phyloP scores from a whole-genome alignment of 2,888 invertebrate genomes.

The Leptopilina syphax region DNA sequence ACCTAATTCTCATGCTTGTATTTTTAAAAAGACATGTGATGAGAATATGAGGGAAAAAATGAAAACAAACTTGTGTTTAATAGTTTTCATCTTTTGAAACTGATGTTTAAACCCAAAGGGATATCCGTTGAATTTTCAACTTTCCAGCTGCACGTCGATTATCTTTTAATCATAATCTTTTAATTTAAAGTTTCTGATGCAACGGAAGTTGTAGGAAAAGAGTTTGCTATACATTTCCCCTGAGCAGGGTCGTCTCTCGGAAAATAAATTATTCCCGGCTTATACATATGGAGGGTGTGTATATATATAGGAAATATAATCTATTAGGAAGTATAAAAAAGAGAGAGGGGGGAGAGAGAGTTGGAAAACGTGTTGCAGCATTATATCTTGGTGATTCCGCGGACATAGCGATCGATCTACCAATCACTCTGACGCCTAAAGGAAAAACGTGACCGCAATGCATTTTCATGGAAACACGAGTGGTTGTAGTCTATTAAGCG shows the following conservation, averaged over 20 bases:
- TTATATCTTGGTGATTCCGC: constrained; percentile 59
- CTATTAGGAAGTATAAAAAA: background rate
- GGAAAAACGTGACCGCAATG: constrained; percentile 63
- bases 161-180: constrained; percentile 39
- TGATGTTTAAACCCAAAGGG: background rate
- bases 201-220: constrained; percentile 12
- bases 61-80: background rate
- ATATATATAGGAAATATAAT: constrained; percentile 1
- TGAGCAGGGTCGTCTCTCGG: constrained; percentile 22
- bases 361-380: constrained; percentile 44
- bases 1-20: too few species aligned
- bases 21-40: too few species aligned
- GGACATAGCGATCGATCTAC: constrained; percentile 58
- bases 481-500: constrained; percentile 56
- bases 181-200: constrained; percentile 32
- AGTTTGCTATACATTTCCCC: constrained; percentile 29
- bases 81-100: background rate
- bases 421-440: constrained; percentile 57
- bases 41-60: background rate
- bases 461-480: constrained; percentile 53
- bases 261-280: constrained; percentile 26
- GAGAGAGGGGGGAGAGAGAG: background rate
- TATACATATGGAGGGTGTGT: constrained; percentile 15
- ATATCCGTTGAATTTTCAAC: constrained; percentile 17
- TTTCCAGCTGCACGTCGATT: constrained; percentile 16